Base-by-base conservation (phyloP, 2,113 vertebrate genomes). In the Erythrocercus mccallii region DNA sequence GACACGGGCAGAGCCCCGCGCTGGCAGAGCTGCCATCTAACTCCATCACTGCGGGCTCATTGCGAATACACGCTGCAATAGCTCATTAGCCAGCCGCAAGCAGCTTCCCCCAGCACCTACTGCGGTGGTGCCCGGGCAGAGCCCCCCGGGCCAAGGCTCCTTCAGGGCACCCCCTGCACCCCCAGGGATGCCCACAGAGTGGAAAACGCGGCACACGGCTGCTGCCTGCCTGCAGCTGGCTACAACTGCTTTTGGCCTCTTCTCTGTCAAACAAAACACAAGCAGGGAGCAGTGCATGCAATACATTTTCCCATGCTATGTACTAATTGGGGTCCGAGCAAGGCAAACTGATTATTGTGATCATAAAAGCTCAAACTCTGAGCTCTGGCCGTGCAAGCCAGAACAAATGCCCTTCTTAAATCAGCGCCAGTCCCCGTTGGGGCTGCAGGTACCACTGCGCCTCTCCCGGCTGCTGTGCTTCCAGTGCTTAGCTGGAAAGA, bases 361-460 rank as follows among this genome's bases (percentile, higher is more conserved):
- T 18, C n/a, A 16, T 42, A 48, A 81, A 88, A 78, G 35, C 42
- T 71, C 24, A 13, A 48, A 50, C 5, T 38, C 21, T 42, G 58
- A 65, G 61, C 25, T 16, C n/a, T 33, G 31, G 37, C 33, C 40
- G 19, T 1, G 0, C 6, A 8, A 84, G 17, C 28, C 35, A 42
- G 47, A 78, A 40, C 19, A 77, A 54, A 40, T 31, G 35, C 61
- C 30, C 47, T 19, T 14, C 74, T 64, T 50, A 42, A 54, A 74
- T 20, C 30, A 15, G 47, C 0, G 0, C 58, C 3, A 2, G 57
- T 72, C 38, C 35, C n/a, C 12, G 0, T 0, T 30, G 65, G 13
- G 35, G 28, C 45, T 65, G 60, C 37, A 19, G 76, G 23, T 4
- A 24, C 12, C 13, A 2, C 28, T 30, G 30, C 19, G 51, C 64